Conservation (phyloP, 1,140 invertebrate species). For the Diachasmimorpha longicaudata region DNA sequence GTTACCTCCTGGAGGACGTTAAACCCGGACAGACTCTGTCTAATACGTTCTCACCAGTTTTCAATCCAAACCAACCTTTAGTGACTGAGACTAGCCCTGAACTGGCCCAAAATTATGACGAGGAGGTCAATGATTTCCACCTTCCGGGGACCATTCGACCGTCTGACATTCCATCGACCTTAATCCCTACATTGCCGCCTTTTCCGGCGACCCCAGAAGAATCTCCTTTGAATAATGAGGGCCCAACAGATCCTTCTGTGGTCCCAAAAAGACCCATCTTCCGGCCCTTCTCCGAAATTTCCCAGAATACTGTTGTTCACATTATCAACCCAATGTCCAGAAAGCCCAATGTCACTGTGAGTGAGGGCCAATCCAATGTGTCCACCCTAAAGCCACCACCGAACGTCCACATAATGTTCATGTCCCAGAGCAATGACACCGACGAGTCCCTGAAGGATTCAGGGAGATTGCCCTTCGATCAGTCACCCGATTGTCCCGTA, state of each 20-base stretch:
- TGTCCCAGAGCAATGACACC: conserved; percentile 40
- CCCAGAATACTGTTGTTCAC: conserved; percentile 54
- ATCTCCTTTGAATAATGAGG: not conserved
- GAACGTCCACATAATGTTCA: conserved; percentile 57
- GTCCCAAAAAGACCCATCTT: not conserved
- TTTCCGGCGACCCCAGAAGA: not conserved
- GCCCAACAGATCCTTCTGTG: not conserved
- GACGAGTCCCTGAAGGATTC: conserved; percentile 1
- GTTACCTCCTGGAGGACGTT: conserved; percentile 16
- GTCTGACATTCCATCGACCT: not conserved
- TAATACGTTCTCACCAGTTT: conserved; percentile 32
- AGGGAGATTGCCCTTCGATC: not conserved
- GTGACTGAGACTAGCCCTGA: not conserved
- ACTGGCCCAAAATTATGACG: conserved; percentile 10
- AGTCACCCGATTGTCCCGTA: conserved; percentile 48
- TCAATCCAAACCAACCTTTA: conserved; percentile 41
- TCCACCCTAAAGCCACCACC: conserved; percentile 32
- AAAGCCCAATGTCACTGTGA: conserved; percentile 40
- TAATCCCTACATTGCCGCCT: not conserved
- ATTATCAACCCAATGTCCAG: conserved; percentile 45
- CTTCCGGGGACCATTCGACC: not conserved
- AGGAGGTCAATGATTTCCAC: conserved; percentile 16
- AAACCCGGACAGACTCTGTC: conserved; percentile 22
- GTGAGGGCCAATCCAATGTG: conserved; percentile 26
- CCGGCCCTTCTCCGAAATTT: conserved; percentile 41